Percentiles rank a stretch among this genome's conserved stretches.
Evolutionary conservation across 2,888 invertebrate species (phyloP).

Genomic region (Metellina segmentata): DNA sequence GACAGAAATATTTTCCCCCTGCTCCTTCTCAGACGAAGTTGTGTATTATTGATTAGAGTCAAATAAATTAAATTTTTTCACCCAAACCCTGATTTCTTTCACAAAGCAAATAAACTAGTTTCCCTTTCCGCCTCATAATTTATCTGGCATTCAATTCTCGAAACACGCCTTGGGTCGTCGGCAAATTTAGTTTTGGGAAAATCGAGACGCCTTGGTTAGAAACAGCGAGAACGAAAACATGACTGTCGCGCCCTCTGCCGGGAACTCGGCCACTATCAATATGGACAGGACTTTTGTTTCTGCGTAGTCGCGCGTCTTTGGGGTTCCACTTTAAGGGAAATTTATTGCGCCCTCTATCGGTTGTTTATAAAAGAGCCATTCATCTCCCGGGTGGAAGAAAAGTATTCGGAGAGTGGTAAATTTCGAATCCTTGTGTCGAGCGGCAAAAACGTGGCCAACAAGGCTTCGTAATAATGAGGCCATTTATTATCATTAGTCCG

Average conservation of each 20-base stretch:
- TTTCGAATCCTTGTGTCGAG: constrained; percentile 44
- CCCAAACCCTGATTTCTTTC: too few relatives aligned
- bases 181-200: too few relatives aligned
- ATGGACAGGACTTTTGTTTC: constrained; percentile 51
- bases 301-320: constrained; percentile 3
- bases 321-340: constrained; percentile 56
- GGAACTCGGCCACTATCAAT: constrained; percentile 34
- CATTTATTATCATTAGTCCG: constrained; percentile 70
- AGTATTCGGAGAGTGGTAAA: constrained; percentile 43
- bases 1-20: too few relatives aligned
- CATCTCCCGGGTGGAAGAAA: constrained; percentile 46
- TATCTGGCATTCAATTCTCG: too few relatives aligned
- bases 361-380: constrained; percentile 67
- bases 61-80: too few relatives aligned
- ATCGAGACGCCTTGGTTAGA: too few relatives aligned
- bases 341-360: constrained; percentile 69
- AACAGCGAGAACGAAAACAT: not conserved
- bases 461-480: constrained; percentile 63
- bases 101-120: too few relatives aligned
- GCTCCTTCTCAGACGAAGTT: too few relatives aligned
- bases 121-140: too few relatives aligned
- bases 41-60: too few relatives aligned
- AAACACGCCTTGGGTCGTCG: too few relatives aligned
- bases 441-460: constrained; percentile 64
- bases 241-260: not conserved